These are phyloP conservation scores for Oplegnathus fasciatus DNA, from an alignment of 2,113 vertebrate genomes.

Conservation along the genomic window DNA sequence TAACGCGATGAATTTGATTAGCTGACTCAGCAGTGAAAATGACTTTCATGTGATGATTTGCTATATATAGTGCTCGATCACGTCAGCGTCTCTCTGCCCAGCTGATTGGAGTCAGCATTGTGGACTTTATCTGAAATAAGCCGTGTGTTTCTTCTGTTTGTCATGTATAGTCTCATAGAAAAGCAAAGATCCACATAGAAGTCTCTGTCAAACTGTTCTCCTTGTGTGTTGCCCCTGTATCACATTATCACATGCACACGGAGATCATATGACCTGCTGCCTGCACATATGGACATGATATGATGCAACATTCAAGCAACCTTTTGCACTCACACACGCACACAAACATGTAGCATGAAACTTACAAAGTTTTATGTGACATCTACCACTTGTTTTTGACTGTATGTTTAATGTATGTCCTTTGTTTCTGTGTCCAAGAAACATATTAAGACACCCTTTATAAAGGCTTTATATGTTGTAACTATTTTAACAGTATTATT, in stretches of 20 bases:
- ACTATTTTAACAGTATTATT: not conserved
- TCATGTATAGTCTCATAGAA: slow-evolving; percentile 1
- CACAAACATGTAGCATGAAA: not conserved
- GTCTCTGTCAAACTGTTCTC: slow-evolving; percentile 6
- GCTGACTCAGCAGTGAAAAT: slow-evolving; percentile 64
- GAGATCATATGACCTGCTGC: slow-evolving; percentile 39
- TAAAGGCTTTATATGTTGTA: not conserved
- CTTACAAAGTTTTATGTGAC: not conserved
- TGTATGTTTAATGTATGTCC: not conserved
- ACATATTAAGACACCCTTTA: not conserved
- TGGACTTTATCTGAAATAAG: not conserved
- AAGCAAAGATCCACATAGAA: not conserved
- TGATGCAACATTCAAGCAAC: slow-evolving; percentile 38
- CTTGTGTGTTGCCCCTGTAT: slow-evolving; percentile 9
- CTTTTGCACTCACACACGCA: not conserved
- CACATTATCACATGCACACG: slow-evolving; percentile 52
- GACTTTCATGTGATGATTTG: slow-evolving; percentile 51
- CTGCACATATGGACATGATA: slow-evolving; percentile 45
- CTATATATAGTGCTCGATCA: slow-evolving; percentile 45
- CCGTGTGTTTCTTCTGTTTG: not conserved
- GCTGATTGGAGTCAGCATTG: slow-evolving; percentile 38
- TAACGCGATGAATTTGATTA: slow-evolving; percentile 13
- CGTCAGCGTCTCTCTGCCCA: slow-evolving; percentile 26
- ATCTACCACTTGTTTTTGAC: not conserved
- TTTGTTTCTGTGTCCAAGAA: not conserved